Percentiles rank a stretch among this genome's conserved stretches.
These are phyloP conservation scores for Hyperoplus immaculatus DNA, from an alignment of 2,797 vertebrate species.

Conservation along the genomic window DNA sequence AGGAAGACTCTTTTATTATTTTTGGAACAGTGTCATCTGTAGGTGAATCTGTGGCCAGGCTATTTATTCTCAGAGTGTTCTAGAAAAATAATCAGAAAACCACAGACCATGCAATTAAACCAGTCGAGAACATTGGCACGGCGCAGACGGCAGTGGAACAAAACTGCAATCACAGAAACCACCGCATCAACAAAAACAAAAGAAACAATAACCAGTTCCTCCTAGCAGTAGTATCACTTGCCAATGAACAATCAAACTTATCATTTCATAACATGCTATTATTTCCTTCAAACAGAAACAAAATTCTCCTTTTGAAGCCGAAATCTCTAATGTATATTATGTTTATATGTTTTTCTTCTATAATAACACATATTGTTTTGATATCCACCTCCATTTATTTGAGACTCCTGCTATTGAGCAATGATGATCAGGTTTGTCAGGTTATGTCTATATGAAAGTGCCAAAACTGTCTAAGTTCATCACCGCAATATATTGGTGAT, in stretches of 20 bases:
- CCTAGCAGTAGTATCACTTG: neutral
- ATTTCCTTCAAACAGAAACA: conserved; percentile 1
- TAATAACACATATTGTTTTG: neutral
- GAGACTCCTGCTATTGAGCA: neutral
- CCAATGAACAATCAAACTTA: conserved; percentile 7
- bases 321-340: conserved; percentile 1
- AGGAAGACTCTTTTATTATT: neutral
- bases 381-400: neutral
- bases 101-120: conserved; percentile 21
- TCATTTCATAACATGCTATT: neutral
- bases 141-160: conserved; percentile 8
- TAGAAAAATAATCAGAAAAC: conserved; percentile 45
- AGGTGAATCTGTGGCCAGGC: neutral
- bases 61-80: conserved; percentile 1
- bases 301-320: neutral
- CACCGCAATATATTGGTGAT: neutral
- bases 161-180: conserved; percentile 44
- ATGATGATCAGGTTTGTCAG: conserved; percentile 28
- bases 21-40: neutral
- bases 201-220: conserved; percentile 15
- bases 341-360: neutral
- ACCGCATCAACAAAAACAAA: conserved; percentile 25
- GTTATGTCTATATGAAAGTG: conserved; percentile 5
- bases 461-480: neutral
- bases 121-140: conserved; percentile 15